Evolutionary conservation across 2,888 invertebrate species (phyloP).

Genomic region (Pseudeuparius sepicola): DNA sequence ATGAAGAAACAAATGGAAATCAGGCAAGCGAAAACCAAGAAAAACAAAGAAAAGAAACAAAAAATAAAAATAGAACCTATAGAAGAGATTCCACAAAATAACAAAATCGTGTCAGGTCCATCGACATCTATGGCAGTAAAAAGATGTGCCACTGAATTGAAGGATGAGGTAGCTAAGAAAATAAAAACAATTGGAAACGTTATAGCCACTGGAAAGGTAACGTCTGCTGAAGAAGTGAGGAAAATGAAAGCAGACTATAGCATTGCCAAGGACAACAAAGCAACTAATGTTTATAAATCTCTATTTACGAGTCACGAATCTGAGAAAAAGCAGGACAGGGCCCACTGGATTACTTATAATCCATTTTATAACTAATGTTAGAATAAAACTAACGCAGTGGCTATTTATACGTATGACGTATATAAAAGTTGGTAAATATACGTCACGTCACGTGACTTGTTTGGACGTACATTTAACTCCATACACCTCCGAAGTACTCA

Average conservation of each 20-base stretch:
- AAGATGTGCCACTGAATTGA: conserved; percentile 20
- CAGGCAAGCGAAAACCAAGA: conserved; percentile 57
- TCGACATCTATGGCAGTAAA: conserved; percentile 20
- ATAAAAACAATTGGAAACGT: conserved; percentile 24
- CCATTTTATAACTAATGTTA: conserved; percentile 77
- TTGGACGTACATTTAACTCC: too few relatives aligned
- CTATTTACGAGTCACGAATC: conserved; percentile 85
- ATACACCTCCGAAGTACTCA: too few relatives aligned
- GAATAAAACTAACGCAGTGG: too few relatives aligned
- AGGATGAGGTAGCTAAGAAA: conserved; percentile 9
- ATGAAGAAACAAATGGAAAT: conserved; percentile 57
- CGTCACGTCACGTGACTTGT: too few relatives aligned
- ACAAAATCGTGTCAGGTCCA: too few relatives aligned
- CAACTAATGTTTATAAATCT: conserved; percentile 87
- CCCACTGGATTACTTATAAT: conserved; percentile 98
- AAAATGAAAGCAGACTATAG: conserved; percentile 73
- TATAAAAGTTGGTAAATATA: too few relatives aligned
- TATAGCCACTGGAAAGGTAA: conserved; percentile 29
- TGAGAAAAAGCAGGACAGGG: conserved; percentile 77
- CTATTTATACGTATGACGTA: too few relatives aligned
- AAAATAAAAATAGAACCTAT: too few relatives aligned
- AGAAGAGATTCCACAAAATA: too few relatives aligned
- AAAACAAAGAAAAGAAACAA: too few relatives aligned
- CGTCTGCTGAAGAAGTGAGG: conserved; percentile 48
- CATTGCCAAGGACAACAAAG: conserved; percentile 83